phyloP scores from a whole-genome alignment of 1,140 invertebrate genomes.

The Tetramorium alpestre region DNA sequence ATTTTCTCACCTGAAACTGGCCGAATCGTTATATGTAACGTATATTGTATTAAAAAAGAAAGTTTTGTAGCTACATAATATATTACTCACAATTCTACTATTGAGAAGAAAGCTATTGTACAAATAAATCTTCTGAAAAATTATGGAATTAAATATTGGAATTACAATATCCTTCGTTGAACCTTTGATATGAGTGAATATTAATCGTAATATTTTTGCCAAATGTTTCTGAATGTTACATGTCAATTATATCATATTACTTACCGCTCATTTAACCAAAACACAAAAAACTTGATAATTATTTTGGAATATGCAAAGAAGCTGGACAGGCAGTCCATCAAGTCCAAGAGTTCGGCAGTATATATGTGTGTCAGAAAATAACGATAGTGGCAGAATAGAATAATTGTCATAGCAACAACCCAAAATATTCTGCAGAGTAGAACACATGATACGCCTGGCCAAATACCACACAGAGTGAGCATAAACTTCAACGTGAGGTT shows the following conservation, averaged over 20 bases:
- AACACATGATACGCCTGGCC: not conserved
- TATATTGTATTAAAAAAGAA: not conserved
- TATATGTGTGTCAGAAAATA: constrained; percentile 17
- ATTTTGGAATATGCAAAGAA: constrained; percentile 9
- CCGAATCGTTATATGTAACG: not conserved
- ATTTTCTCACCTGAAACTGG: not conserved
- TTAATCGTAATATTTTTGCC: not conserved
- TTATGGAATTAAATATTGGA: not conserved
- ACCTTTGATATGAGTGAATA: not conserved
- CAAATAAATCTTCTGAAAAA: not conserved
- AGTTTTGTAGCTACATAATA: not conserved
- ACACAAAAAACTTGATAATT: constrained; percentile 6
- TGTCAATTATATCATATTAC: not conserved
- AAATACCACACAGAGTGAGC: constrained; percentile 17
- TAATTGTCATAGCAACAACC: not conserved
- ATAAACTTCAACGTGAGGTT: constrained; percentile 27
- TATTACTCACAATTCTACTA: not conserved
- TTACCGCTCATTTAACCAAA: constrained; percentile 42
- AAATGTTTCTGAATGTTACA: not conserved
- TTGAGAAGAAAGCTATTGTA: not conserved
- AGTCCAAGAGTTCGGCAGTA: not conserved
- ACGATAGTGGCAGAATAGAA: not conserved
- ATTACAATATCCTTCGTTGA: not conserved
- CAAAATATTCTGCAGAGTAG: constrained; percentile 29
- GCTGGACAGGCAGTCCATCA: constrained; percentile 2